Evolutionary conservation across 2,888 invertebrate species (phyloP), one percentile per base, ranked within the genome.

Genomic region (Dynastes maya): DNA sequence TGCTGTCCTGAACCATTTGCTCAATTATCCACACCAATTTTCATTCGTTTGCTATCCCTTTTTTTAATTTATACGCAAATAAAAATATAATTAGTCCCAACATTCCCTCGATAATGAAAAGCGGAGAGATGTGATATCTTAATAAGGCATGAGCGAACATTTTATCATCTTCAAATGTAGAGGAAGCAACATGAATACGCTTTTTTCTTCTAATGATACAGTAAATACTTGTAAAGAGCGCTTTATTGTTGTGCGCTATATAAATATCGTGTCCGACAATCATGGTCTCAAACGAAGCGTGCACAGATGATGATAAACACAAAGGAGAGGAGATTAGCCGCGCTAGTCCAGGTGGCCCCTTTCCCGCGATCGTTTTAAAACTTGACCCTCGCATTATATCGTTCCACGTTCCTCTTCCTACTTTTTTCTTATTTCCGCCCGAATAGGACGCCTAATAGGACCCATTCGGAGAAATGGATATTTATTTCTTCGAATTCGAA

Each of bases 261-360:
- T 84, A 85, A 84, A 85, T 84, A 85, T 86, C 86, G 85, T 86
- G 86, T 83, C 82, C 82, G 83, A 86, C 85, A 86, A 85, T 86
- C 85, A 86, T 86, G 82, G 84, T 78, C 80, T 82, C 80, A 84
- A 85, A 83, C 83, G 83, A 82, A 85, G 85, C 85, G 85, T 84
- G 84, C 83, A 83, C 80, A 81, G 83, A 84, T 85, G 83, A 80
- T 82, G 80, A 72, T 40, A 55, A 58, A 72, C 82, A 86, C 85
- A 85, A 86, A 84, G 83, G 82, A 63, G 82, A 63, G 40, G 82
- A 86, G 85, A 85, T 86, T 86, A 85, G 81, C 82, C 77, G 80
- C 79, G 82, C 84, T 53, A 77, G 76, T 53, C 61, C 61, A 84
- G 84, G 83, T 84, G 85, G 82, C 81, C 80, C 64, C 79, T 82